Conservation (phyloP, 2,888 invertebrate genomes). For the Orchestes rusci region DNA sequence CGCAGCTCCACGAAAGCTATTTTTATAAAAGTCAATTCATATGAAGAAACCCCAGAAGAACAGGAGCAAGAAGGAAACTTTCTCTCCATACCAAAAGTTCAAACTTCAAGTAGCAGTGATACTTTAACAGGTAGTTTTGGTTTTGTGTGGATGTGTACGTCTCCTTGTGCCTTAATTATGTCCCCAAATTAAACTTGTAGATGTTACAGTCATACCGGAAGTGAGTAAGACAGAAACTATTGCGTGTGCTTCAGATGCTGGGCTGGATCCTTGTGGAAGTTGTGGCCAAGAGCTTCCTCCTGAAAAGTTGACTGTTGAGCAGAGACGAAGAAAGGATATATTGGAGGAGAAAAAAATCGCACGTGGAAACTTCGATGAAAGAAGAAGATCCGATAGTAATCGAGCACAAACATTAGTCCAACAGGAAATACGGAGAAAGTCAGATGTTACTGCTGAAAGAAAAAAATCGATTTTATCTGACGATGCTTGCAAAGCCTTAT, state of each 20-base stretch:
- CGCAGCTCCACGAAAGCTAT: constrained; percentile 37
- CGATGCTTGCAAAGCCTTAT: constrained; percentile 11
- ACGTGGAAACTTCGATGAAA: constrained; percentile 11
- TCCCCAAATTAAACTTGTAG: too few relatives aligned
- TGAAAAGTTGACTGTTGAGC: constrained; percentile 18
- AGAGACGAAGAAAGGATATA: constrained; percentile 17
- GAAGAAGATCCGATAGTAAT: constrained; percentile 8
- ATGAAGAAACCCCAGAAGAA: constrained; percentile 38
- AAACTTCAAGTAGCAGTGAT: constrained; percentile 70
- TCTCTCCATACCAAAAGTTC: constrained; percentile 65
- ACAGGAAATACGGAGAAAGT: constrained; percentile 16
- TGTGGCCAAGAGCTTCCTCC: constrained; percentile 18
- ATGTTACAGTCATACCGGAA: too few relatives aligned
- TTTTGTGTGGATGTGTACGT: too few relatives aligned
- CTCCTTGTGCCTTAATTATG: too few relatives aligned
- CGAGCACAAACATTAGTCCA: neutral
- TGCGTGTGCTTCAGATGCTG: constrained; percentile 7
- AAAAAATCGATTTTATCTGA: constrained; percentile 18
- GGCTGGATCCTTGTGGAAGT: constrained; percentile 15
- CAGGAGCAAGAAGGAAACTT: constrained; percentile 51
- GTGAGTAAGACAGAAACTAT: neutral
- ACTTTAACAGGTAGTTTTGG: constrained; percentile 66
- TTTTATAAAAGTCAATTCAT: constrained; percentile 44
- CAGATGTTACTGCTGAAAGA: constrained; percentile 15
- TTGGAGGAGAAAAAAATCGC: constrained; percentile 16